A percentile compares a stretch with the other conserved stretches of the same genome.
phyloP scores from a whole-genome alignment of 2,113 vertebrate species.

The Paralichthys olivaceus region DNA sequence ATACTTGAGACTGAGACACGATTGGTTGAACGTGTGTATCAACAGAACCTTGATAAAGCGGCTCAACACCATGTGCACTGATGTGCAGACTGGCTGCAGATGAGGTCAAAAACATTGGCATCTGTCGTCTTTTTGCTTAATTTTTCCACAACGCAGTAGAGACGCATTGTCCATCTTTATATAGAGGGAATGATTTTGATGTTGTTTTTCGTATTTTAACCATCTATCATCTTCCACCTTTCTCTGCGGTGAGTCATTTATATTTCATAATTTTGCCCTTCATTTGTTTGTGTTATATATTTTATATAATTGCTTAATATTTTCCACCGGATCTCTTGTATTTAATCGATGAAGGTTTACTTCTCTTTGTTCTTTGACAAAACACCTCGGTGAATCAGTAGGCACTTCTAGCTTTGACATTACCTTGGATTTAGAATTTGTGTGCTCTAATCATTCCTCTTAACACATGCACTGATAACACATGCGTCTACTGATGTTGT shows the following conservation, averaged over 20 bases:
- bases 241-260: neutral
- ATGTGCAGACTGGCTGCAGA: too few species aligned
- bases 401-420: slow-evolving; percentile 11
- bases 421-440: neutral
- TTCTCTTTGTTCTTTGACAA: neutral
- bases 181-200: too few species aligned
- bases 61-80: too few species aligned
- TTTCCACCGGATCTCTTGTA: neutral
- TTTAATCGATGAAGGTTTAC: neutral
- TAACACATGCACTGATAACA: slow-evolving; percentile 22
- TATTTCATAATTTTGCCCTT: slow-evolving; percentile 8
- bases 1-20: too few species aligned
- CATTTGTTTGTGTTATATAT: neutral
- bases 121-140: too few species aligned
- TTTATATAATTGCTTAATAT: slow-evolving; percentile 9
- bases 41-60: too few species aligned
- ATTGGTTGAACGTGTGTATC: too few species aligned
- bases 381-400: neutral
- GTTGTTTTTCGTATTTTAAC: too few species aligned
- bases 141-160: too few species aligned
- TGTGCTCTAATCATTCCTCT: slow-evolving; percentile 6
- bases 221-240: neutral
- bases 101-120: too few species aligned
- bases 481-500: neutral
- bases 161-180: too few species aligned